A percentile compares a stretch with the other conserved stretches of the same genome.
These are phyloP conservation scores for Hoplias malabaricus DNA, from an alignment of 2,113 vertebrate species.

Conservation along the genomic window DNA sequence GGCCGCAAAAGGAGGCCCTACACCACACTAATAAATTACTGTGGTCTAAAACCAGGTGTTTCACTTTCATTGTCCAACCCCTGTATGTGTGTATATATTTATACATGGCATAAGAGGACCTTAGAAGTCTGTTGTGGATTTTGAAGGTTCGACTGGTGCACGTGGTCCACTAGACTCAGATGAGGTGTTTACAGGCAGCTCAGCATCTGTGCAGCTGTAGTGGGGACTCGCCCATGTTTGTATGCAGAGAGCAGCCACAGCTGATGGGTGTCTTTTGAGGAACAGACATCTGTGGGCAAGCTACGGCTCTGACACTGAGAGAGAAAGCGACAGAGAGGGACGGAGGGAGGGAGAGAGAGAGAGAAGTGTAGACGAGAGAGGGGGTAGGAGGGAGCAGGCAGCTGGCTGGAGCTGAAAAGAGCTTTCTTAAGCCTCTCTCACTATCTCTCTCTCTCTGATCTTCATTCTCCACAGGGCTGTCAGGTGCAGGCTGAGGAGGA, in stretches of 20 bases:
- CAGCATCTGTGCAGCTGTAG: conserved; percentile 3
- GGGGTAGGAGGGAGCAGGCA: conserved; percentile 45
- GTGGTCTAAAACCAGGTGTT: too few species aligned
- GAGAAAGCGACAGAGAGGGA: conserved; percentile 45
- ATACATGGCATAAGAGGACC: background rate
- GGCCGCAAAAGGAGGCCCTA: too few species aligned
- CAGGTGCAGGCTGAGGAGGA: background rate
- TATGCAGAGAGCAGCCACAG: background rate
- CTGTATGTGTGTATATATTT: too few species aligned
- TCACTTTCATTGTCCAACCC: too few species aligned
- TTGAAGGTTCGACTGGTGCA: background rate
- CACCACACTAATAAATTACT: too few species aligned
- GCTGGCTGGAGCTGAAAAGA: conserved; percentile 69
- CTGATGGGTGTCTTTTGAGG: conserved; percentile 22
- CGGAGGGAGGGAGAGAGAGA: conserved; percentile 25
- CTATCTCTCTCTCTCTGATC: background rate
- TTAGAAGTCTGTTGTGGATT: background rate
- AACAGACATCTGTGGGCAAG: conserved; percentile 17
- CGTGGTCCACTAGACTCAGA: background rate
- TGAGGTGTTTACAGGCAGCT: background rate
- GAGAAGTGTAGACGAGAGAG: conserved; percentile 36
- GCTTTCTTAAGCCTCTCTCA: conserved; percentile 56
- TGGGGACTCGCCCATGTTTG: background rate
- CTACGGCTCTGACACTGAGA: conserved; percentile 11
- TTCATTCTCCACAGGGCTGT: background rate